Evolutionary conservation across 2,888 invertebrate genomes (phyloP).

Genomic region (Acronicta alni): DNA sequence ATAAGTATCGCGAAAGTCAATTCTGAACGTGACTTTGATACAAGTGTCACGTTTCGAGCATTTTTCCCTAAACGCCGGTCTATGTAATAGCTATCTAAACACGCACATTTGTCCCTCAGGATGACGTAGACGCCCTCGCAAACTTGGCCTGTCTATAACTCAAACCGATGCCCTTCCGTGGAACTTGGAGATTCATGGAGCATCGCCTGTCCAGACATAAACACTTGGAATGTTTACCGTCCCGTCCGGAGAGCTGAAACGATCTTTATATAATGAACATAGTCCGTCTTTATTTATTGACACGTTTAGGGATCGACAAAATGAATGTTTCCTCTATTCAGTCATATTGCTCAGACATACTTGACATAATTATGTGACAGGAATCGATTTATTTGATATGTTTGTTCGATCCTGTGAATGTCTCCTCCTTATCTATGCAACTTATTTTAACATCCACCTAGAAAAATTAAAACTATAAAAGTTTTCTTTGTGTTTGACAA

Average conservation of each 20-base stretch:
- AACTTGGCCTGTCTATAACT: slow-evolving; percentile 57
- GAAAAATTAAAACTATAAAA: neutral
- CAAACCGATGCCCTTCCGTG: slow-evolving; percentile 51
- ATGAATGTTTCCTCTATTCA: slow-evolving; percentile 57
- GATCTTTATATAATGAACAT: slow-evolving; percentile 47
- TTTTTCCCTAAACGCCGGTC: slow-evolving; percentile 46
- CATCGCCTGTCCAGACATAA: slow-evolving; percentile 54
- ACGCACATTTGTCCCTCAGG: slow-evolving; percentile 50
- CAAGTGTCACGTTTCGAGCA: slow-evolving; percentile 50
- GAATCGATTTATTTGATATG: slow-evolving; percentile 28
- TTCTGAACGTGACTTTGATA: slow-evolving; percentile 50
- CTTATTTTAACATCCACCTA: slow-evolving; percentile 13
- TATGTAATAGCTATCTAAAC: slow-evolving; percentile 57
- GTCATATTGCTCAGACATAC: slow-evolving; percentile 32
- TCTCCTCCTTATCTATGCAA: slow-evolving; percentile 8
- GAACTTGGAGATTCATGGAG: slow-evolving; percentile 60
- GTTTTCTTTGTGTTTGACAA: too few species aligned
- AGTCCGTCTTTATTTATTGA: slow-evolving; percentile 61
- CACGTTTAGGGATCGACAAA: slow-evolving; percentile 49
- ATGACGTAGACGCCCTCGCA: slow-evolving; percentile 59
- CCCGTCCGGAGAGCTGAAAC: slow-evolving; percentile 44
- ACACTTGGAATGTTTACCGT: slow-evolving; percentile 59
- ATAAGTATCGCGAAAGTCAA: slow-evolving; percentile 23
- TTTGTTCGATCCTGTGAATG: neutral
- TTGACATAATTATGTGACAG: slow-evolving; percentile 45